A percentile compares a stretch with the other conserved stretches of the same genome.
These are phyloP conservation scores for Channa striata DNA, from an alignment of 2,797 vertebrate genomes.

Conservation along the genomic window DNA sequence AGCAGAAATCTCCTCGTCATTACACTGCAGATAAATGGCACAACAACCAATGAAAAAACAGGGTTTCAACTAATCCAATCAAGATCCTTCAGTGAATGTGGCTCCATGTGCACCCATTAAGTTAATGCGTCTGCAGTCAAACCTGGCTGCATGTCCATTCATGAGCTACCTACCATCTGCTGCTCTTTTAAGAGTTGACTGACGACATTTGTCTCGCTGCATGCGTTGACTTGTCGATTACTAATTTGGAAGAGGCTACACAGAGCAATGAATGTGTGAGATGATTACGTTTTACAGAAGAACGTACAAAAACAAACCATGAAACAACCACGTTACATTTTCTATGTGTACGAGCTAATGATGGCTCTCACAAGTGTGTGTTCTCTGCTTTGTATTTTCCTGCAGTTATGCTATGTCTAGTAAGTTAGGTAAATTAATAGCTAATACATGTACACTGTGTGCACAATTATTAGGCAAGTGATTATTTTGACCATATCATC, in stretches of 20 bases:
- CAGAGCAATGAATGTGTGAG: neutral
- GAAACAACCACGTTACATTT: too few species aligned
- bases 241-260: constrained; percentile 17
- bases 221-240: constrained; percentile 16
- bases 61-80: constrained; percentile 57
- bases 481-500: too few species aligned
- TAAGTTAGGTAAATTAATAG: too few species aligned
- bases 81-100: constrained; percentile 27
- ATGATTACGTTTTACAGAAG: neutral
- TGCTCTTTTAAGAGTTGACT: constrained; percentile 42
- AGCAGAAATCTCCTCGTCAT: constrained; percentile 34
- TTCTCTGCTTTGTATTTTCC: too few species aligned
- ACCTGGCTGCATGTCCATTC: constrained; percentile 31
- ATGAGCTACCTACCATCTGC: constrained; percentile 66
- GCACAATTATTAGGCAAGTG: too few species aligned
- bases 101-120: constrained; percentile 27
- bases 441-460: too few species aligned
- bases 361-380: too few species aligned
- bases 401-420: too few species aligned
- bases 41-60: constrained; percentile 38
- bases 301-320: too few species aligned
- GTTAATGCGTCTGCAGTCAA: constrained; percentile 47
- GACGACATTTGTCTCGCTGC: constrained; percentile 31
- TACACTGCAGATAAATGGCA: constrained; percentile 46
- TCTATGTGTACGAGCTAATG: too few species aligned